Evolutionary conservation across 2,888 invertebrate genomes (phyloP), one percentile per base, ranked within the genome.

Genomic region (Stenchaetothrips biformis): DNA sequence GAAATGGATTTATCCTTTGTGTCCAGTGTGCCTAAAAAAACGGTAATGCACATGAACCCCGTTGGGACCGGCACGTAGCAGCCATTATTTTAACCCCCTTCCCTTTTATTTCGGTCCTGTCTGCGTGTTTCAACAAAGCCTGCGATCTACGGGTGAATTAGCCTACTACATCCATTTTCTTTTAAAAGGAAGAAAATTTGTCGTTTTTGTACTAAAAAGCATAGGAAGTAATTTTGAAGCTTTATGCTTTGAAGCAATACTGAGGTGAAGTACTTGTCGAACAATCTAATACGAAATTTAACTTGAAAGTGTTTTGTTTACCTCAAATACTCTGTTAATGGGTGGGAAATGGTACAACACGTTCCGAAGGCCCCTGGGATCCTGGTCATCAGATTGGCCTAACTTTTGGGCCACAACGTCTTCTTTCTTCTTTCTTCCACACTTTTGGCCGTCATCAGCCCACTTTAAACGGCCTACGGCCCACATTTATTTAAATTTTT

Each of bases 391-490:
- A 59, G 7, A 6, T 59, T 59, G 59, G 21, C 37, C 37, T 37
- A 37, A 25, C 67, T 74, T 11, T 74, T 25, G 21, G 67, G n/a
- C 25, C 13, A n/a, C 67, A 21, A 74, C 6, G 25, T 74, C 67
- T 74, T 74, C 67, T 74, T 74, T 74, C 67, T 74, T 74, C 67
- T 74, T 7, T 25, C 25, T 74, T 67, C 7, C 11, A 74, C 67
- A 74, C 67, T 74, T 21, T 21, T 25, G 67, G 67, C 67, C 67
- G 7, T 25, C 67, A 21, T 25, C 21, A 25, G 67, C 67, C 67
- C 67, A 74, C 67, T 67, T 21, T 67, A 21, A 67, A 9, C 25
- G 67, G 59, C 59, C 59, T 18, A 13, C 59, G 18, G 16, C 59
- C 16, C 11, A 59, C 18, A 18, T 59, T 18, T 13, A 59, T 59